phyloP scores from a whole-genome alignment of 2,797 vertebrate species.

The Orestias chungarensis region DNA sequence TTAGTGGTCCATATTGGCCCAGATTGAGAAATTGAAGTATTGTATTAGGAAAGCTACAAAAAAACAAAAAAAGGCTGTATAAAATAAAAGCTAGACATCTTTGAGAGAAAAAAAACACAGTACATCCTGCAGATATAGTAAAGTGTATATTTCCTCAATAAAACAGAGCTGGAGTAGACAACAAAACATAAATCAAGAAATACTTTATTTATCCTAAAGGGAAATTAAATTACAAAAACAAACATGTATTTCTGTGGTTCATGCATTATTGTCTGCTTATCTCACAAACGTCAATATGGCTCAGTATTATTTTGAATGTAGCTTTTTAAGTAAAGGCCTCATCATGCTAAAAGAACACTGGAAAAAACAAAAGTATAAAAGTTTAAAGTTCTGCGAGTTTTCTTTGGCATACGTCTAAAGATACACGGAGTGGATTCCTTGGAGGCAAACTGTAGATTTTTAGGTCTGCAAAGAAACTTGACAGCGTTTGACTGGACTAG shows the following conservation, averaged over 20 bases:
- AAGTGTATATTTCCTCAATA: background rate
- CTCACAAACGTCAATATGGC: background rate
- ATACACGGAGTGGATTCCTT: constrained; percentile 31
- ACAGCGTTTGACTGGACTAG: constrained; percentile 28
- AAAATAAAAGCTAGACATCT: background rate
- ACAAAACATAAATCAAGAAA: background rate
- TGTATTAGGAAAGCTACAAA: background rate
- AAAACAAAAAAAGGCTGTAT: background rate
- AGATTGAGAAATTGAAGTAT: background rate
- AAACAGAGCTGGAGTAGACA: background rate
- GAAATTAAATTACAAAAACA: too few relatives aligned
- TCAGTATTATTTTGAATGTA: background rate
- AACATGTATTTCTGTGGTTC: too few relatives aligned
- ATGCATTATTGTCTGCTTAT: background rate
- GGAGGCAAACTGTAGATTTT: constrained; percentile 40
- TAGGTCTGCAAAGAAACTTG: constrained; percentile 43
- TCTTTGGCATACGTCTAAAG: constrained; percentile 2
- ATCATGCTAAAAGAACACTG: background rate
- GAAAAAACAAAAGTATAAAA: background rate
- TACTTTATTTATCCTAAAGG: too few relatives aligned
- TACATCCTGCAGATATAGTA: background rate
- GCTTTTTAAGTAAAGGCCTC: background rate
- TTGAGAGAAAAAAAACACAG: background rate
- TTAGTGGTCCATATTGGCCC: background rate
- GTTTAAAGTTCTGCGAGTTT: background rate